Conservation (phyloP, 2,113 vertebrate genomes). For the Casuarius casuarius region DNA sequence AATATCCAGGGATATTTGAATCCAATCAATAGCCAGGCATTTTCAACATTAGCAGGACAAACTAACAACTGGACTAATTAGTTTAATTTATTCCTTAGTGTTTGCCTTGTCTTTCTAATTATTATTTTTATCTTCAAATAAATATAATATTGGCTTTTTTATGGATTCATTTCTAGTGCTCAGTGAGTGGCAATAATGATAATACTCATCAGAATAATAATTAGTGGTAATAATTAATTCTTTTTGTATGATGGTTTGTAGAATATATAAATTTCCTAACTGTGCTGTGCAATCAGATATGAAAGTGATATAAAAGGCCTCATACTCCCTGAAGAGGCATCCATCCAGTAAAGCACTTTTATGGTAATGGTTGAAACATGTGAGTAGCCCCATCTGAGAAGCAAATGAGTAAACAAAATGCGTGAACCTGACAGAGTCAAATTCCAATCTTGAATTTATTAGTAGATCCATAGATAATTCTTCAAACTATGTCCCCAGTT, state of each 20-base stretch:
- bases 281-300: not conserved
- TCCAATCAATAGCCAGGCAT: not conserved
- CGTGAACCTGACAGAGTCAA: not conserved
- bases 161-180: not conserved
- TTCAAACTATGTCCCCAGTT: not conserved
- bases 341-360: not conserved
- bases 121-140: not conserved
- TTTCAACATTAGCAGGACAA: not conserved
- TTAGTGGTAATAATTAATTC: not conserved
- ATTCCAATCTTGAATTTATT: not conserved
- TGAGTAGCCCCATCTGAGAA: not conserved
- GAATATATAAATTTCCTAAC: not conserved
- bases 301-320: not conserved
- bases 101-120: not conserved
- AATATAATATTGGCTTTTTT: not conserved
- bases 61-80: not conserved
- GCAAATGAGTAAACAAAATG: not conserved
- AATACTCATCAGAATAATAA: not conserved
- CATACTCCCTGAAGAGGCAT: not conserved
- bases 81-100: not conserved
- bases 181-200: not conserved
- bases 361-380: not conserved
- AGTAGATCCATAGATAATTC: not conserved
- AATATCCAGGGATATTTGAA: not conserved
- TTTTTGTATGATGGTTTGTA: not conserved